phyloP scores from a whole-genome alignment of 2,797 vertebrate species.

The Xiphorhynchus erythropygius region DNA sequence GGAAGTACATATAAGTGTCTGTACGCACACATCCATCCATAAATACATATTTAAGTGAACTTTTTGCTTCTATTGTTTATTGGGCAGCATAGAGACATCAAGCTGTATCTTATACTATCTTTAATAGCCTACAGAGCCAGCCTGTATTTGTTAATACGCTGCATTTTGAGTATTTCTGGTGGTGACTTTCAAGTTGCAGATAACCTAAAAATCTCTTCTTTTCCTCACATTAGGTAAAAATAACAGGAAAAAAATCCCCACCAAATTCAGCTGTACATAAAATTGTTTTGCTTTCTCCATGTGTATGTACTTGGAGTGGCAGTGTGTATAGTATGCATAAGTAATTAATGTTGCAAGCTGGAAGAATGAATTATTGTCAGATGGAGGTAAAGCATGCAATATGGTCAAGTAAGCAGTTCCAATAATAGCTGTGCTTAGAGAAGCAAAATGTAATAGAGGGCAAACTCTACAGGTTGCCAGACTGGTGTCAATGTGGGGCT shows the following conservation, averaged over 20 bases:
- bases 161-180: neutral
- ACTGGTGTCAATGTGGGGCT: neutral
- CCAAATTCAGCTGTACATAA: neutral
- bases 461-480: slow-evolving; percentile 49
- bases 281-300: neutral
- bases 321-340: neutral
- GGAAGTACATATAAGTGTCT: neutral
- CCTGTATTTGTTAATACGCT: neutral
- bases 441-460: slow-evolving; percentile 39
- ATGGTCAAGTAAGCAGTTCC: slow-evolving; percentile 51
- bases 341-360: slow-evolving; percentile 40
- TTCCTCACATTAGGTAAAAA: neutral
- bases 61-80: neutral
- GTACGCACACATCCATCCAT: neutral
- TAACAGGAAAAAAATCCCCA: neutral
- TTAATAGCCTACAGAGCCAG: neutral
- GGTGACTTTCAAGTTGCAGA: neutral
- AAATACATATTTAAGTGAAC: neutral
- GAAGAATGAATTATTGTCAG: slow-evolving; percentile 45
- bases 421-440: slow-evolving; percentile 43
- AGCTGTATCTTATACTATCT: neutral
- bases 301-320: neutral
- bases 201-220: neutral
- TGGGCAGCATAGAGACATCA: neutral
- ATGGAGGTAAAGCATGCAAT: slow-evolving; percentile 35